Base-by-base conservation (phyloP, 2,888 invertebrate species). In the Coecobrya sp. region DNA sequence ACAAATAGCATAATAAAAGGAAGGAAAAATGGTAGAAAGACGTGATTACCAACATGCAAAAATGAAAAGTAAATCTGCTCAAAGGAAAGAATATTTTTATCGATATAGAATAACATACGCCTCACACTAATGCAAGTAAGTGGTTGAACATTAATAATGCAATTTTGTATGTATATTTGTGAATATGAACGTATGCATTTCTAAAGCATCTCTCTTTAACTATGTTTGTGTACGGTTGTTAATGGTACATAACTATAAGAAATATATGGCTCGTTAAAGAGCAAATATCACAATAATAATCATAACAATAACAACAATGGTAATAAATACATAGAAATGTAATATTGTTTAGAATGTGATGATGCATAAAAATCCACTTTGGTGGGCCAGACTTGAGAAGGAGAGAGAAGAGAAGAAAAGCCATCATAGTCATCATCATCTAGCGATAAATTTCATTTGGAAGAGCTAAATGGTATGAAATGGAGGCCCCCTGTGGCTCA, bases 361-460 rank as follows among this genome's bases (percentile, higher is more conserved):
- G 93, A 94, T 94, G 94, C 95, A 95, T 94, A 94, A 95, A 94
- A 94, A 94, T 94, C 95, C 94, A 94, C 95, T 95, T 94, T 94
- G 95, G 95, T 95, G 95, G 95, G 93, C 95, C 90, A 87, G 94
- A 90, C 92, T 86, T 62, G 36, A 49, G 68, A 30, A 30, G 68
- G 22, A 89, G 59, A 90, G 91, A 79, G 88, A 90, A 76, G 45
- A 87, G 22, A 73, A 70, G 91, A 55, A 76, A 73, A 52, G 59
- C 49, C 68, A 27, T 84, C 73, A 76, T 93, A 84, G 73, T 79
- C 70, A 90, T 93, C 86, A 89, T 89, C 91, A 93, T 94, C 92
- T 93, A 93, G 92, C 93, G 95, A 95, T 94, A 94, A 93, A 94
- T 94, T 94, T 95, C 94, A 95, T 95, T 95, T 94, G 94, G 94